Evolutionary conservation across 37 sponge, comb jelly and placozoan species (phyloP), one percentile per base, ranked within the genome.

Genomic region (Mnemiopsis leidyi): DNA sequence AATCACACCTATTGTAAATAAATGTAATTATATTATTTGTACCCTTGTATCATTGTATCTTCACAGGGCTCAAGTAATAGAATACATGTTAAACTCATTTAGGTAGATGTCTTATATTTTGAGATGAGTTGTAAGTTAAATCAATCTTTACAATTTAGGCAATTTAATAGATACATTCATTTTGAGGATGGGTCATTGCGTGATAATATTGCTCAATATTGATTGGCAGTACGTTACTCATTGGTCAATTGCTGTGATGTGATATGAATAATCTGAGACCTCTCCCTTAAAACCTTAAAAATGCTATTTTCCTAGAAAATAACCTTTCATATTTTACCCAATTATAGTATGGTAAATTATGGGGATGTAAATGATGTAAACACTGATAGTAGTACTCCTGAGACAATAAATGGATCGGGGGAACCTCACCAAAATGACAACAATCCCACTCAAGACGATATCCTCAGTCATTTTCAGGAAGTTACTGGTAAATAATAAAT

Each of bases 381-480:
- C 61, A 13, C 2, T 77, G 35, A 77, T 20, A 13, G 1, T 32
- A 77, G 36, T 5, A 0, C 20, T 34, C 35, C 34, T 5, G 79
- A 77, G 36, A 5, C 79, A 28, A 18, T 34, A 33, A 77, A 32
- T 34, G 36, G 20, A 2, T 21, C 79, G 9, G 33, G 20, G 18
- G 36, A 32, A 16, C 34, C 26, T 9, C 30, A 26, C 20, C 79
- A 85, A 40, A 37, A 85, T 85, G 90, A 85, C 61, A 77, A 2
- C 35, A 32, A 32, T 28, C 34, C 16, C 1, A 77, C 33, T 32
- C 79, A 85, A 40, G 90, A 85, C 39, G 90, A 85, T 1, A 85
- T 85, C 23, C 48, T 85, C 13, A 85, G 90, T 39, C 90, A 85
- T 26, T 85, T 85, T 40, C 90, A 85, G 48, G 90, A 85, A 85